Conservation (phyloP, 2,888 invertebrate species). For the Acanthopleura granulata region DNA sequence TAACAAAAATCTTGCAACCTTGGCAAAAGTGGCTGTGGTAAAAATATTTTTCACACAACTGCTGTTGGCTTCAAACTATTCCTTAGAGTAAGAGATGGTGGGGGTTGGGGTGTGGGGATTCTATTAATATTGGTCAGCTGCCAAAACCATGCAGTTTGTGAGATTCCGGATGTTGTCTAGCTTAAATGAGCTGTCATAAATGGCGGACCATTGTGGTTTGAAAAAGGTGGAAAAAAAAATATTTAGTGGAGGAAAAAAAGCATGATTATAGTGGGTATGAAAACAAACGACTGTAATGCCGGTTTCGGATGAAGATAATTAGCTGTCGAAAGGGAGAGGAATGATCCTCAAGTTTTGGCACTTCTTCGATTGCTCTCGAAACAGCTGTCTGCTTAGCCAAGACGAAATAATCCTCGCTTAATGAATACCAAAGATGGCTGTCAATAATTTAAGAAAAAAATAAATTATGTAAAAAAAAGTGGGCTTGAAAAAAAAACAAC, state of each 20-base stretch:
- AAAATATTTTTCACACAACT: too few relatives aligned
- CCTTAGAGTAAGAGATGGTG: too few relatives aligned
- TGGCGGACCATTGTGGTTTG: constrained; percentile 6
- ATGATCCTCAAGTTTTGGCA: constrained; percentile 7
- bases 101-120: too few relatives aligned
- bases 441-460: too few relatives aligned
- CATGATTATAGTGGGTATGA: constrained; percentile 5
- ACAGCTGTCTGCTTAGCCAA: constrained; percentile 3
- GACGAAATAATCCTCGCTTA: neutral
- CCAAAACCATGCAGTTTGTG: too few relatives aligned
- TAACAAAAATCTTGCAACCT: too few relatives aligned
- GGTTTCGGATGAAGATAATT: neutral
- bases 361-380: neutral
- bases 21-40: too few relatives aligned
- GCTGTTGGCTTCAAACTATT: too few relatives aligned
- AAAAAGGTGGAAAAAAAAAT: neutral
- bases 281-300: constrained; percentile 11
- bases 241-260: neutral
- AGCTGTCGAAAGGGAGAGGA: constrained; percentile 3
- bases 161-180: neutral
- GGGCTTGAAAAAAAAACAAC: too few relatives aligned
- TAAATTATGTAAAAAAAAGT: too few relatives aligned
- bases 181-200: constrained; percentile 13
- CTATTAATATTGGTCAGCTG: too few relatives aligned
- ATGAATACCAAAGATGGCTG: too few relatives aligned